phyloP scores from a whole-genome alignment of 2,888 invertebrate species.

The Anodontia alba region DNA sequence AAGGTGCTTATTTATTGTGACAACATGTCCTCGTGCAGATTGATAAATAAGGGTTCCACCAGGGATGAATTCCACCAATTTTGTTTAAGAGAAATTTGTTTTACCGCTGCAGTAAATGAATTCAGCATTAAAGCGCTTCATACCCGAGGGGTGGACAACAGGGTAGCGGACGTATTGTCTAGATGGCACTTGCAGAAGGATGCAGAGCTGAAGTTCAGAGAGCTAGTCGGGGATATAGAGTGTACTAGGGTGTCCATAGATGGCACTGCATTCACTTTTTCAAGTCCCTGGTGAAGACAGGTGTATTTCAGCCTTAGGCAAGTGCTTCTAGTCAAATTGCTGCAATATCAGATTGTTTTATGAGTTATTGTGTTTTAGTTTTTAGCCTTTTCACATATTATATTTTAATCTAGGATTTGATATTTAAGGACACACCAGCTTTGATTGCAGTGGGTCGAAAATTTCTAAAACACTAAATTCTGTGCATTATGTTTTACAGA shows the following conservation, averaged over 20 bases:
- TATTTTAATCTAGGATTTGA: neutral
- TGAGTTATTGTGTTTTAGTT: too few relatives aligned
- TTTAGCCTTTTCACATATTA: too few relatives aligned
- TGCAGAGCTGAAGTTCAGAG: neutral
- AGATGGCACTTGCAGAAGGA: neutral
- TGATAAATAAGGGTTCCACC: neutral
- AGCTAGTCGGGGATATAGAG: neutral
- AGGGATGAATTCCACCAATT: neutral
- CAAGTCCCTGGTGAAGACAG: neutral
- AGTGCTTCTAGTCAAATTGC: neutral
- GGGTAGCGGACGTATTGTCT: neutral
- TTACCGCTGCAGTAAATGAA: neutral
- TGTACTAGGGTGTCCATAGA: neutral
- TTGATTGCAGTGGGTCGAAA: neutral
- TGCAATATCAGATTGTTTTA: too few relatives aligned
- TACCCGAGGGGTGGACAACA: neutral
- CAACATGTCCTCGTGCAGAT: neutral
- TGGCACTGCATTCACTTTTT: too few relatives aligned
- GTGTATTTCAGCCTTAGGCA: neutral
- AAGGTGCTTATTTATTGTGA: slow-evolving; percentile 3
- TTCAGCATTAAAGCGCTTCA: neutral
- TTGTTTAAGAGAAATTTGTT: slow-evolving; percentile 3
- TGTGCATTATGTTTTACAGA: neutral
- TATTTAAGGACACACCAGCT: neutral
- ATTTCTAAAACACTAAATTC: neutral